These are phyloP conservation scores for Sipha flava DNA, from an alignment of 1,140 invertebrate species.

Conservation along the genomic window DNA sequence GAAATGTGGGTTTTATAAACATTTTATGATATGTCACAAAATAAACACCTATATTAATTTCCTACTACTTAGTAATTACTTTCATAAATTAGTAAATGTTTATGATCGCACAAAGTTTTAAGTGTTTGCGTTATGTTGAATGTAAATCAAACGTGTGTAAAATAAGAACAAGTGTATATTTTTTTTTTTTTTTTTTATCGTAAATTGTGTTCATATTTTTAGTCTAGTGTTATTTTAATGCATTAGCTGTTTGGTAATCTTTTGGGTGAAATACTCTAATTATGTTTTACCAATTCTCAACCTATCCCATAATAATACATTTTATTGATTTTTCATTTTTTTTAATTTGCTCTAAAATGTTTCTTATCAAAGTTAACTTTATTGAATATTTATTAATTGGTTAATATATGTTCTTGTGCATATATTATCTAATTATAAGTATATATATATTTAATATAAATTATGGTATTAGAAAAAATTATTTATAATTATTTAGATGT, in stretches of 20 bases:
- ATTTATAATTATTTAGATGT: neutral
- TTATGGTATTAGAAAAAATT: neutral
- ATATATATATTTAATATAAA: neutral
- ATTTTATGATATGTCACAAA: neutral
- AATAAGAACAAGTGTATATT: neutral
- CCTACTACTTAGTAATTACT: conserved; percentile 8
- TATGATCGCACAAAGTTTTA: neutral
- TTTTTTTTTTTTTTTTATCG: neutral
- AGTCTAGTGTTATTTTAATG: neutral
- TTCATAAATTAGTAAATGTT: neutral
- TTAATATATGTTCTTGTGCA: neutral
- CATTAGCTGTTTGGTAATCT: neutral
- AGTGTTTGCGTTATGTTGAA: neutral
- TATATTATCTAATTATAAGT: neutral
- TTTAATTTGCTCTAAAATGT: neutral
- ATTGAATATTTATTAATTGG: neutral
- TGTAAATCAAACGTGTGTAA: neutral
- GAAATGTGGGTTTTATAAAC: neutral
- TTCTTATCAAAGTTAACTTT: neutral
- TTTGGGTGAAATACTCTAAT: neutral
- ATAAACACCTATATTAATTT: neutral
- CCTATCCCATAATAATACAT: neutral
- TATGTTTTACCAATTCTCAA: neutral
- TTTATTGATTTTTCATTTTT: neutral
- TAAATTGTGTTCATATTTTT: conserved; percentile 16